These are phyloP conservation scores for Drosophila phalerata DNA, from an alignment of 2,888 invertebrate genomes.

Conservation along the genomic window DNA sequence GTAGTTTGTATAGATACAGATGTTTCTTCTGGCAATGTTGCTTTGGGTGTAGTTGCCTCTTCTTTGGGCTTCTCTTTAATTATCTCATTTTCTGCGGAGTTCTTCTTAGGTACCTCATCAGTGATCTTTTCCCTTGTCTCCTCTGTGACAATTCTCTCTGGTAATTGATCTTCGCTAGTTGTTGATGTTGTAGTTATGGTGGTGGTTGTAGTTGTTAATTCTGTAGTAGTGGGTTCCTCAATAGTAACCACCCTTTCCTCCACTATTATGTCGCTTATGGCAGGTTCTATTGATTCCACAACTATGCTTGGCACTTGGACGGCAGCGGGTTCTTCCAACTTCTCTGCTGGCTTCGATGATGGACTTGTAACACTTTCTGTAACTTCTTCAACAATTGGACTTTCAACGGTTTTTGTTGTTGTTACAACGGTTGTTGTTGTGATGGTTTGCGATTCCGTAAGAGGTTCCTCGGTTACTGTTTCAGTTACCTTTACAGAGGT, in stretches of 20 bases:
- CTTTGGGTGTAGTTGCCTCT: background rate
- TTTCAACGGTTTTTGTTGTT: slow-evolving; percentile 43
- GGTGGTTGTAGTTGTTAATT: slow-evolving; percentile 51
- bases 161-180: slow-evolving; percentile 36
- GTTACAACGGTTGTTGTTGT: slow-evolving; percentile 65
- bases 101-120: slow-evolving; percentile 12
- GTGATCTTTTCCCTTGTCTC: slow-evolving; percentile 8
- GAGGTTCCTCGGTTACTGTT: slow-evolving; percentile 52
- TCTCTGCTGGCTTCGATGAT: slow-evolving; percentile 26
- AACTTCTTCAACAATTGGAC: slow-evolving; percentile 22
- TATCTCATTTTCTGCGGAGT: slow-evolving; percentile 1
- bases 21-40: slow-evolving; percentile 17
- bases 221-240: slow-evolving; percentile 58
- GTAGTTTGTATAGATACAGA: slow-evolving; percentile 20
- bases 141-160: slow-evolving; percentile 33
- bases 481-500: slow-evolving; percentile 37
- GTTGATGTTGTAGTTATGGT: slow-evolving; percentile 59
- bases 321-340: slow-evolving; percentile 21
- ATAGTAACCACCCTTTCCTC: slow-evolving; percentile 49
- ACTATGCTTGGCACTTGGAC: slow-evolving; percentile 22
- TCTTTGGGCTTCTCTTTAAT: slow-evolving; percentile 10
- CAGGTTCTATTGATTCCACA: slow-evolving; percentile 16
- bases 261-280: slow-evolving; percentile 2
- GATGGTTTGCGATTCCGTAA: slow-evolving; percentile 39
- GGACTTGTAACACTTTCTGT: slow-evolving; percentile 23